Percentiles rank a stretch among this genome's conserved stretches.
Evolutionary conservation across 2,113 vertebrate species (phyloP).

Genomic region (Piprites chloris): DNA sequence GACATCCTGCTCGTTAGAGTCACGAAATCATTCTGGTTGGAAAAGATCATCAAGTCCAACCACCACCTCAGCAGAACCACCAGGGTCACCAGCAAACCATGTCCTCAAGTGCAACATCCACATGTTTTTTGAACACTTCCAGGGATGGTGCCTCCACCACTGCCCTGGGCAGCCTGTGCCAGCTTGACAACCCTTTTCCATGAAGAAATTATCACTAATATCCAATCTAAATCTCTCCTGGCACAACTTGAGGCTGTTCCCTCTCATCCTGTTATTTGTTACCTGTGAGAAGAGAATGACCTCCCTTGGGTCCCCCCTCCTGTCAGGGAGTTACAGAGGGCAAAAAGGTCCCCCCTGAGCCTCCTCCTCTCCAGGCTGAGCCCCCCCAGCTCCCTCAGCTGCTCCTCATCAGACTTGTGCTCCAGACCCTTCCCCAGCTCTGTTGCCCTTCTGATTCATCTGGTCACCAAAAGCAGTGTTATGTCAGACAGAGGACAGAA

Average conservation of each 20-base stretch:
- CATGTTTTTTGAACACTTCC: not conserved
- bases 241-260: not conserved
- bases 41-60: not conserved
- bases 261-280: not conserved
- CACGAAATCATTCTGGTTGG: not conserved
- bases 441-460: accelerated
- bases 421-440: not conserved
- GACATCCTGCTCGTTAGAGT: not conserved
- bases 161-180: not conserved
- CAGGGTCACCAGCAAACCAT: not conserved
- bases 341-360: not conserved
- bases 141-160: not conserved
- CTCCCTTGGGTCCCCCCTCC: not conserved
- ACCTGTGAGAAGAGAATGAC: not conserved
- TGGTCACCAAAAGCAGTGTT: not conserved
- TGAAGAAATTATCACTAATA: no score
- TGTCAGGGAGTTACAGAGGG: not conserved
- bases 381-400: not conserved
- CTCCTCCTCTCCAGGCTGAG: not conserved
- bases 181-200: no score
- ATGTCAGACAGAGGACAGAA: not conserved
- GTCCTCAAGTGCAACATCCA: not conserved
- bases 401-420: no score
- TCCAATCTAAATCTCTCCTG: not conserved
- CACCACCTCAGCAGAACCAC: not conserved